Base-by-base conservation (phyloP, 2,797 vertebrate genomes). In the Halcyon leucocephala region DNA sequence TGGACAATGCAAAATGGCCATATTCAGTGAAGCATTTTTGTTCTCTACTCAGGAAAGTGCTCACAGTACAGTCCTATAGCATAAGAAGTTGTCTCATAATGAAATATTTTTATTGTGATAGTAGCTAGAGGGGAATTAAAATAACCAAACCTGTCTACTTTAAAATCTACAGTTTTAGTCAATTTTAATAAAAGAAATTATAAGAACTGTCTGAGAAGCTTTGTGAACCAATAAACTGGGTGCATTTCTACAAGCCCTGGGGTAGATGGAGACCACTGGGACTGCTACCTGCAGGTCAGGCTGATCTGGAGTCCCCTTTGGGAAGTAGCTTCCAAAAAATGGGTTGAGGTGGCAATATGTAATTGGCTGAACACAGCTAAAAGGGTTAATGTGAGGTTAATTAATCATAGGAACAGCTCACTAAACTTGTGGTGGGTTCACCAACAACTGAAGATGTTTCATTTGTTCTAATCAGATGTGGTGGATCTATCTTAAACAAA, bases 11-110 rank as follows among this genome's bases (percentile, higher is more conserved):
- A 91, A 57, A 71, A 81, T 69, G 60, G 18, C 16, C 4, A 0
- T 46, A n/a, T 66, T 84, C n/a, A 42, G 5, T 51, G 39, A 48
- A 51, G 10, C 12, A 14, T 28, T 82, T 89, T 46, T 80, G 18
- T 90, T 86, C 58, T 44, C 5, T 48, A 8, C 39, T 67, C 48
- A 31, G 48, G n/a, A 25, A 71, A 48, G 28, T 35, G 42, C 42
- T 90, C 0, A 0, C 15, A 62, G 29, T n/a, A 17, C 22, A 52
- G 13, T 57, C 12, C 25, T 71, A 3, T 14, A 21, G 31, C 22
- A 22, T 20, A 31, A 69, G 28, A 77, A 61, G 31, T 29, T 70
- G 72, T 37, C 25, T 70, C 39, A 54, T 49, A 41, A 69, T 58
- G 9, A 65, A 89, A 25, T 80, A 22, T n/a, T 74, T 82, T 71